Percentiles rank a stretch among this genome's conserved stretches.
Evolutionary conservation across 2,888 invertebrate species (phyloP).

Genomic region (Xanthorhoe spadicearia): DNA sequence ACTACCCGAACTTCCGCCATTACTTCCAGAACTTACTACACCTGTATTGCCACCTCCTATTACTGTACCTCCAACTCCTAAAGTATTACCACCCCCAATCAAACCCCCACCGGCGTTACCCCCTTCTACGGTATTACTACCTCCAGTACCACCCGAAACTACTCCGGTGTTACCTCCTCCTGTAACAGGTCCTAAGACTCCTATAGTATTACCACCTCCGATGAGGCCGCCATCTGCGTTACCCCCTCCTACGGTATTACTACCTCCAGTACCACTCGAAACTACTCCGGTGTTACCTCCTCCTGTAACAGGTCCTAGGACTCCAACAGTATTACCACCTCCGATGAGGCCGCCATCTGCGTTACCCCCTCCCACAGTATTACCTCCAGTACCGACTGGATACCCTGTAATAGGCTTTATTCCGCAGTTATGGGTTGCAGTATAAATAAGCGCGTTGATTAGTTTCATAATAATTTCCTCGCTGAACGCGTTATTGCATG

Average conservation of each 20-base stretch:
- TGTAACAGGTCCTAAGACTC: neutral
- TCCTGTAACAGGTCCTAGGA: slow-evolving; percentile 1
- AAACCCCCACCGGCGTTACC: slow-evolving; percentile 18
- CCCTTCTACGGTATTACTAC: slow-evolving; percentile 10
- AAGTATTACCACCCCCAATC: slow-evolving; percentile 4
- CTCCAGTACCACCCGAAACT: slow-evolving; percentile 8
- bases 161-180: slow-evolving; percentile 2
- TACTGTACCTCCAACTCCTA: neutral
- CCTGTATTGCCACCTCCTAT: slow-evolving; percentile 10
- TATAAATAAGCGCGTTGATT: slow-evolving; percentile 67
- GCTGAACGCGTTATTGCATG: slow-evolving; percentile 45
- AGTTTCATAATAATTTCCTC: slow-evolving; percentile 69
- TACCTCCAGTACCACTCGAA: slow-evolving; percentile 2
- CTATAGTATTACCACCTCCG: slow-evolving; percentile 6
- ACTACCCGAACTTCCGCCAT: neutral
- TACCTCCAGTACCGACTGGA: slow-evolving; percentile 1
- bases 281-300: slow-evolving; percentile 1
- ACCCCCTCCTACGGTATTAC: neutral
- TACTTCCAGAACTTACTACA: neutral
- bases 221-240: neutral
- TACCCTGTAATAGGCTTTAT: neutral
- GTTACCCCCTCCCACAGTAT: neutral
- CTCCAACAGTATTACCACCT: slow-evolving; percentile 7
- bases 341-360: neutral
- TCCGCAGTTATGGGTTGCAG: slow-evolving; percentile 57